phyloP scores from a whole-genome alignment of 2,113 vertebrate species.

The Gasterosteus aculeatus region DNA sequence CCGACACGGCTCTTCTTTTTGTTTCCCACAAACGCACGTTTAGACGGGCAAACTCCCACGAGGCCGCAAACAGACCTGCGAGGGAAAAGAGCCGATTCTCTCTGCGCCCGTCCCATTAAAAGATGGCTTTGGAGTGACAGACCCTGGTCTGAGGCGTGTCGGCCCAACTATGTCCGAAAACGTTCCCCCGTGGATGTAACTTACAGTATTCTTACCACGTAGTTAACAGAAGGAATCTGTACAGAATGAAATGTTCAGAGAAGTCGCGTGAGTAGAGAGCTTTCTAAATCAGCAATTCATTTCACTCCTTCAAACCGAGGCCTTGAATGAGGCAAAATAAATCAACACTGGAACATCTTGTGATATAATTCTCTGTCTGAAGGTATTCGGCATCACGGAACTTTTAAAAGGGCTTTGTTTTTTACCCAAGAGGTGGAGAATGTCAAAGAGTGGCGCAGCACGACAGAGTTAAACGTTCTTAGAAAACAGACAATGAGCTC shows the following conservation, averaged over 20 bases:
- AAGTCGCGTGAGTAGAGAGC: neutral
- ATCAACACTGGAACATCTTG: neutral
- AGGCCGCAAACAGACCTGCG: too few relatives aligned
- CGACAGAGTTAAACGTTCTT: conserved; percentile 18
- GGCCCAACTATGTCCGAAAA: neutral
- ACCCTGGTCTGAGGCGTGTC: neutral
- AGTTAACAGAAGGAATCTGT: neutral
- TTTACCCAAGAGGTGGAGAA: neutral
- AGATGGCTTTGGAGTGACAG: neutral
- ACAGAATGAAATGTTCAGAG: neutral
- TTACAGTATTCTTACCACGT: neutral
- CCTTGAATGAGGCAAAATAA: neutral
- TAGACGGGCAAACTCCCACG: too few relatives aligned
- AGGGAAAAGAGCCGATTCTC: too few relatives aligned
- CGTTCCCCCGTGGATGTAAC: neutral
- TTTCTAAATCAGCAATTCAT: neutral
- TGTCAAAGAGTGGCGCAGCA: neutral
- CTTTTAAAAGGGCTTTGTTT: neutral
- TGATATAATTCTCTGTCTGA: neutral
- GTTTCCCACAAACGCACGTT: too few relatives aligned
- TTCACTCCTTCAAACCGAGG: neutral
- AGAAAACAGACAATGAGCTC: conserved; percentile 23
- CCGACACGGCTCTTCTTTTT: neutral
- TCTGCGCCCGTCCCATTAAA: neutral
- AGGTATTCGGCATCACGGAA: neutral